Evolutionary conservation across 23 tunicate species (phyloP), one percentile per base, ranked within the genome.

Genomic region (Diplosoma virens): DNA sequence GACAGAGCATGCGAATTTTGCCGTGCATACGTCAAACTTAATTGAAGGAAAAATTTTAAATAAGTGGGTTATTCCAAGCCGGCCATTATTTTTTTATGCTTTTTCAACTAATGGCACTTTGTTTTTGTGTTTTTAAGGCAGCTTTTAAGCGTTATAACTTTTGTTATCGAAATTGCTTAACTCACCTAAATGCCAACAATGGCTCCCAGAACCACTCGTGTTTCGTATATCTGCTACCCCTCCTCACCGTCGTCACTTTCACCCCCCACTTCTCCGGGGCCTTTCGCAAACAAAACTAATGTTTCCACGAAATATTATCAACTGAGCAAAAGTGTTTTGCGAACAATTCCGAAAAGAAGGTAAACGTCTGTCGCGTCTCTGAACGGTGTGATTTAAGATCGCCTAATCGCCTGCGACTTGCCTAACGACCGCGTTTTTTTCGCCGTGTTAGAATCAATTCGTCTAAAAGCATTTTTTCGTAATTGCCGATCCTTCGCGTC

Each of bases 171-270:
- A 26, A 61, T 16, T 56, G 21, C 20, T 63, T 34, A 16, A 25
- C 6, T 63, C 29, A 63, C 20, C 29, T 25, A 29, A 63, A 27
- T 54, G n/a, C n/a, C n/a, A 18, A 74, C 66, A 30, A 76, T 76
- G 81, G 81, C 81, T 58, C 81, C 81, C 17, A 69, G 81, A 7
- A 76, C 81, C 25, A 55, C 81, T 6, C 81, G 81, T 21, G 81
- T 76, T 33, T 32, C 58, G 18, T 76, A 59, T 36, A 58, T 76
- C 35, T 76, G 81, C 65, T 73, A 56, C 68, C 66, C 81, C 37
- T 22, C 24, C 7, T 59, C 81, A 24, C 66, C 66, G 33, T 27
- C 64, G 25, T 17, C 59, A 14, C 55, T 71, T 25, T 46, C 77
- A 36, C 73, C 73, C 3, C 65, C 79, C 16, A 31, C 41, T 9